Evolutionary conservation across 2,888 invertebrate species (phyloP).

Genomic region (Apamea epomidion): DNA sequence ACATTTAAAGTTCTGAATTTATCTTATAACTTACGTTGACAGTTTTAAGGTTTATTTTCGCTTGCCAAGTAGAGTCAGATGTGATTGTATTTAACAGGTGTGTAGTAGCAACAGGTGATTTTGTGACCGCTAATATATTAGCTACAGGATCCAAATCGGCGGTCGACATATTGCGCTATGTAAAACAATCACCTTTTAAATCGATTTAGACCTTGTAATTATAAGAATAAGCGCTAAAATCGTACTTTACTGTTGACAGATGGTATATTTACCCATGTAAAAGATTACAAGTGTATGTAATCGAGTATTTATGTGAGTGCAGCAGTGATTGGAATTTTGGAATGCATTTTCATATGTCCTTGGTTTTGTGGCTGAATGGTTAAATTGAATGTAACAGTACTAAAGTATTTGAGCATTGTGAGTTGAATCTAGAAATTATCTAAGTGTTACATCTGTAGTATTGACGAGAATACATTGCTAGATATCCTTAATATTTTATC

Average conservation of each 20-base stretch:
- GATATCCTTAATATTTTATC: slow-evolving; percentile 51
- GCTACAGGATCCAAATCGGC: slow-evolving; percentile 84
- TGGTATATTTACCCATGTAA: slow-evolving; percentile 73
- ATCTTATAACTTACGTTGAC: slow-evolving; percentile 51
- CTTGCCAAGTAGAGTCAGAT: slow-evolving; percentile 77
- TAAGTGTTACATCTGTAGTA: slow-evolving; percentile 64
- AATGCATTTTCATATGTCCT: slow-evolving; percentile 71
- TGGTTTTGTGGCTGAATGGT: slow-evolving; percentile 54
- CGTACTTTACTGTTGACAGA: slow-evolving; percentile 70
- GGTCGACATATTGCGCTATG: slow-evolving; percentile 83
- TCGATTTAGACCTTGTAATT: slow-evolving; percentile 59
- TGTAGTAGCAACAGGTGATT: slow-evolving; percentile 87
- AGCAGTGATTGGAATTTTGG: slow-evolving; percentile 73
- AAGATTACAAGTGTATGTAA: slow-evolving; percentile 71
- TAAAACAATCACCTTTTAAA: slow-evolving; percentile 65
- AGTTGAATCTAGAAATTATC: slow-evolving; percentile 58
- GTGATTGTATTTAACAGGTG: slow-evolving; percentile 89
- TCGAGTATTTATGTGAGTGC: slow-evolving; percentile 71
- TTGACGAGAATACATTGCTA: slow-evolving; percentile 49
- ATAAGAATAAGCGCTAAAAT: slow-evolving; percentile 62
- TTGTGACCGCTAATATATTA: slow-evolving; percentile 88
- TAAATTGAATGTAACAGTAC: slow-evolving; percentile 62
- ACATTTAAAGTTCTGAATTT: slow-evolving; percentile 46
- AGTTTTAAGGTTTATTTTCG: slow-evolving; percentile 65
- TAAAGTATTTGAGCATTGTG: slow-evolving; percentile 61